Evolutionary conservation across 2,113 vertebrate genomes (phyloP), one percentile per base, ranked within the genome.

Genomic region (Daubentonia madagascariensis): DNA sequence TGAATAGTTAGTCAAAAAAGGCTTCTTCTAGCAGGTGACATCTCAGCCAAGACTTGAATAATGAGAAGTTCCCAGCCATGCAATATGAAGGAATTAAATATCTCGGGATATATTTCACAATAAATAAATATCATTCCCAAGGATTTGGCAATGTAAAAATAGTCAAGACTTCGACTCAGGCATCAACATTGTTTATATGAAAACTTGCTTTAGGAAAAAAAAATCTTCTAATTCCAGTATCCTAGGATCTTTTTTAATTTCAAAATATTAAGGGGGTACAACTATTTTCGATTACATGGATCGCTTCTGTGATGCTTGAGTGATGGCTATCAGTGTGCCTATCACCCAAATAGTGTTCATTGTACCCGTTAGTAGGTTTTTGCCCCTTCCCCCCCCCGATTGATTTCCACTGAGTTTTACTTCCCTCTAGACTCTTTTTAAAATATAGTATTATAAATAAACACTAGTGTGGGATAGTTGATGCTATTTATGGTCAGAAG

Each of bases 81-180:
- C 48, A 94, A 72, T 79, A 75, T 52, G n/a, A 91, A 48, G n/a
- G 45, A 93, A 40, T 67, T 70, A 72, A 92, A 87, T 72, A 90
- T 73, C 35, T 40, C 3, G 40, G 79, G 10, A 45, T 90, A 85
- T 50, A 89, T 57, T 92, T 89, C 50, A 85, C 22, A 70, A 40
- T 48, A 97, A 65, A 76, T 75, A 89, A 86, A 65, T 75, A 91
- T 65, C 25, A 75, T 72, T 37, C 8, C 43, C 37, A 54, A 18
- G 30, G n/a, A 76, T 76, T 48, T 40, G 25, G 28, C 13, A 87
- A 76, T 65, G 37, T 10, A 85, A 85, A 59, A 4, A 76, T 52
- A 54, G 9, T 43, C 9, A n/a, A 50, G 10, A 72, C 2, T 84
- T 75, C 57, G 52, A 57, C 14, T 50, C 5, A 86, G 67, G 12